These are phyloP conservation scores for Dynastes maya DNA, from an alignment of 2,888 invertebrate genomes.

Conservation along the genomic window DNA sequence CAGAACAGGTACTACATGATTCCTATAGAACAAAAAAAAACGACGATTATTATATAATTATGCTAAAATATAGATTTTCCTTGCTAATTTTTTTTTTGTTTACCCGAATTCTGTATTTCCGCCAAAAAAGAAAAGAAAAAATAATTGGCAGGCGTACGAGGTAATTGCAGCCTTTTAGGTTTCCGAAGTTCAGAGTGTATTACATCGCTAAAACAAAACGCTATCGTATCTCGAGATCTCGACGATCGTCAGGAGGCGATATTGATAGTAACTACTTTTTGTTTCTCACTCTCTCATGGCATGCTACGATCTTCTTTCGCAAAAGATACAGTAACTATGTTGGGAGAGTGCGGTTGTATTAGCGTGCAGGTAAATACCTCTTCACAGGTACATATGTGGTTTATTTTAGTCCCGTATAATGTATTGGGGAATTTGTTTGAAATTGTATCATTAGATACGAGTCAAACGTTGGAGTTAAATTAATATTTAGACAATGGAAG, in stretches of 20 bases:
- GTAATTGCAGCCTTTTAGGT: too few relatives aligned
- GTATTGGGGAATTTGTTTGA: not conserved
- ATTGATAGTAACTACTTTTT: not conserved
- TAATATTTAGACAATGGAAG: conserved; percentile 13
- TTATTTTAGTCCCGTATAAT: not conserved
- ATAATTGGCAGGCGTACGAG: too few relatives aligned
- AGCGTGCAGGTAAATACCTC: conserved; percentile 1
- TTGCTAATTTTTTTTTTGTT: too few relatives aligned
- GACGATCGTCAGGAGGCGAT: not conserved
- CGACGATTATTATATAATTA: too few relatives aligned
- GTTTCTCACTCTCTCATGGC: not conserved
- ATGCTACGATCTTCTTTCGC: too few relatives aligned
- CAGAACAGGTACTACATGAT: conserved; percentile 66
- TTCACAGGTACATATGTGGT: not conserved
- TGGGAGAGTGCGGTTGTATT: too few relatives aligned
- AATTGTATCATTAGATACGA: conserved; percentile 1
- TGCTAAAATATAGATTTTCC: too few relatives aligned
- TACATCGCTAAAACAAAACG: not conserved
- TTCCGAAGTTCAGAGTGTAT: too few relatives aligned
- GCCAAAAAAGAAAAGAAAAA: too few relatives aligned
- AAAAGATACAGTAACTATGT: too few relatives aligned
- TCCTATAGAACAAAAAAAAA: conserved; percentile 60
- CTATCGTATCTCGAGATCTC: not conserved
- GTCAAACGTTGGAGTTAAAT: not conserved
- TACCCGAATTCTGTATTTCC: too few relatives aligned